phyloP scores from a whole-genome alignment of 2,797 vertebrate genomes.

The Lacerta viridis region DNA sequence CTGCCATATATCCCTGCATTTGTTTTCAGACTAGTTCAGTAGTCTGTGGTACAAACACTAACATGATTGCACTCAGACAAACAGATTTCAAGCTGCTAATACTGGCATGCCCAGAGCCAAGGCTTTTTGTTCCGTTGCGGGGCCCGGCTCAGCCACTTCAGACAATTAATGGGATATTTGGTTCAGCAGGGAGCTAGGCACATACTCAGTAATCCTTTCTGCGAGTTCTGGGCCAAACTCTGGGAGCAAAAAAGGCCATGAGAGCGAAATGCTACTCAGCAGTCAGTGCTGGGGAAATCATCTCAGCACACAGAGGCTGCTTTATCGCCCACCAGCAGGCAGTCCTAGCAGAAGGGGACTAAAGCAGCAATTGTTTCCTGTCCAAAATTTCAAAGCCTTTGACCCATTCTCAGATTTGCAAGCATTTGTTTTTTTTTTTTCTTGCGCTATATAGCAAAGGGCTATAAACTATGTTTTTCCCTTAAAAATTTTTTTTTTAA shows the following conservation, averaged over 20 bases:
- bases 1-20: not conserved
- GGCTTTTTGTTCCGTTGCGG: not conserved
- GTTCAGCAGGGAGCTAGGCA: not conserved
- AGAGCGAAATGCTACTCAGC: not conserved
- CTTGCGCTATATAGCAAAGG: not conserved
- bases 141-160: conserved; percentile 5
- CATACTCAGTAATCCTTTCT: conserved; percentile 5
- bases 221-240: conserved; percentile 8
- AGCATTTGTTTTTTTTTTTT: not conserved
- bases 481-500: not conserved
- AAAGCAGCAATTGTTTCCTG: conserved; percentile 19
- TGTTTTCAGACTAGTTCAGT: conserved; percentile 5
- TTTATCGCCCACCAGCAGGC: conserved; percentile 21
- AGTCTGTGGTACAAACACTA: not conserved
- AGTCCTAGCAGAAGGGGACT: conserved; percentile 10
- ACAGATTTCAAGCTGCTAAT: conserved; percentile 1
- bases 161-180: conserved; percentile 11
- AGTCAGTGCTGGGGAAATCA: not conserved
- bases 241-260: conserved; percentile 2
- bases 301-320: conserved; percentile 10
- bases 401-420: not conserved
- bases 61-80: not conserved
- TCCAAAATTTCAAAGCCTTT: conserved; percentile 6
- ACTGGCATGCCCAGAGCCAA: not conserved
- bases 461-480: not conserved